Evolutionary conservation across 2,888 invertebrate species (phyloP).

Genomic region (Adineta ricciae): DNA sequence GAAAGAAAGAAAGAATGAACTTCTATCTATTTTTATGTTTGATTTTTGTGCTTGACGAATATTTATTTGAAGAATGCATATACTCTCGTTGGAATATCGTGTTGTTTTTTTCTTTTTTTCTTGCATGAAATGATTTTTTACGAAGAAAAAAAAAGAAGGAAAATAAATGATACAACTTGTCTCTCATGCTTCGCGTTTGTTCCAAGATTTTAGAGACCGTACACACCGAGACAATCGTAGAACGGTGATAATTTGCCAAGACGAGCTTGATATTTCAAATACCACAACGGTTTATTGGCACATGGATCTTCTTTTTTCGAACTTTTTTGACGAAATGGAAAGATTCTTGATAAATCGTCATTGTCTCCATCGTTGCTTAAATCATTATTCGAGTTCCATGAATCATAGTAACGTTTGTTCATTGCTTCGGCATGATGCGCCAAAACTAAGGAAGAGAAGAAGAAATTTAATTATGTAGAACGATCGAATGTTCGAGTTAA

Average conservation of each 20-base stretch:
- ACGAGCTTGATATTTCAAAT: neutral
- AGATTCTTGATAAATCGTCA: neutral
- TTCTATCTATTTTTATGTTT: neutral
- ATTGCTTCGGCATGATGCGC: neutral
- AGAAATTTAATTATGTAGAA: neutral
- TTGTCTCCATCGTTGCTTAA: neutral
- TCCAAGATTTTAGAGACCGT: neutral
- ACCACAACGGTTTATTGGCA: neutral
- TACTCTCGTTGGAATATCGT: neutral
- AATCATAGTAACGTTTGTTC: neutral
- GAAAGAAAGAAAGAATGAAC: neutral
- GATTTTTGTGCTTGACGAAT: neutral
- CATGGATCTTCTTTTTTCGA: neutral
- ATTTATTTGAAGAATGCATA: neutral
- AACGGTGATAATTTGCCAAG: neutral
- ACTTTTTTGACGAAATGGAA: neutral
- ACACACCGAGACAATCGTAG: neutral
- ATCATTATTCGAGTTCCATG: neutral
- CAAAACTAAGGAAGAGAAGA: neutral
- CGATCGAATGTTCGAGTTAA: neutral
- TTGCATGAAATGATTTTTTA: neutral
- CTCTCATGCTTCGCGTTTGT: neutral
- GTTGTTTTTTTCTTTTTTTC: neutral
- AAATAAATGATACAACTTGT: neutral
- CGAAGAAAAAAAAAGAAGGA: neutral